Conservation (phyloP, 2,113 vertebrate species). For the Dipodomys spectabilis region DNA sequence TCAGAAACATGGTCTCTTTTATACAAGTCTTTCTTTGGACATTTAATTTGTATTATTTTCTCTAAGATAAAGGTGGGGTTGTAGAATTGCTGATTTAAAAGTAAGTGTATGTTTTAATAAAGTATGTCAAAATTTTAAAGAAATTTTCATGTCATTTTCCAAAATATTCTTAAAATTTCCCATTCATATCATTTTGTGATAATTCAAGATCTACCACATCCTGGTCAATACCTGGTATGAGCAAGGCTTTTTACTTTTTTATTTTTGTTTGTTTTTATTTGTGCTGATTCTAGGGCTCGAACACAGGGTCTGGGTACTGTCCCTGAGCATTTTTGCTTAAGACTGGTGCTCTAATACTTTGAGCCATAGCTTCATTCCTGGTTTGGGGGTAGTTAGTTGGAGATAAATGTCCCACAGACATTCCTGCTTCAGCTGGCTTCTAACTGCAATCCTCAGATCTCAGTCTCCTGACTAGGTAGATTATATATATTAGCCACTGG, state of each 20-base stretch:
- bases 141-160: not conserved
- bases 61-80: not conserved
- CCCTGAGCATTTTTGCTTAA: no score
- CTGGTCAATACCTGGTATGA: not conserved
- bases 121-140: not conserved
- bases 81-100: not conserved
- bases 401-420: no score
- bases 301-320: no score
- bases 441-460: no score
- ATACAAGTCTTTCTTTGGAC: not conserved
- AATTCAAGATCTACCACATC: not conserved
- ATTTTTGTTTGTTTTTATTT: not conserved
- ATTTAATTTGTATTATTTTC: no score
- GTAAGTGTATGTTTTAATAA: not conserved
- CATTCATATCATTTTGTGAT: not conserved
- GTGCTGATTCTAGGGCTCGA: no score
- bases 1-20: not conserved
- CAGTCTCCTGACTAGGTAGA: no score
- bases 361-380: no score
- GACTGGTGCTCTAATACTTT: no score
- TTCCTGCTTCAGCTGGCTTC: no score
- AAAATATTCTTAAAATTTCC: not conserved
- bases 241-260: not conserved
- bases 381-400: no score
- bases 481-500: no score